Conservation (phyloP, 2,888 invertebrate genomes). For the Falcaria lacertinaria region DNA sequence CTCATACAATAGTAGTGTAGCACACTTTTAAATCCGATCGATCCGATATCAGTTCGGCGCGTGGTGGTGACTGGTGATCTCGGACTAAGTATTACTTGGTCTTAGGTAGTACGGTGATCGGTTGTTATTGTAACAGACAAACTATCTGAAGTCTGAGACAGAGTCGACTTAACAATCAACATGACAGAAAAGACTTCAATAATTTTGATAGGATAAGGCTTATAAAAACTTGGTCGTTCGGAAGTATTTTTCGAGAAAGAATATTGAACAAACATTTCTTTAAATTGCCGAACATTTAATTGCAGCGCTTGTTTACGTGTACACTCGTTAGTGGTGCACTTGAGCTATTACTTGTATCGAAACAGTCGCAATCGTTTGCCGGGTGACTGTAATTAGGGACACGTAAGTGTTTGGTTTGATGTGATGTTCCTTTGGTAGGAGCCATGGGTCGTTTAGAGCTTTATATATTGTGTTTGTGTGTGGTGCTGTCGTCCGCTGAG, state of each 20-base stretch:
- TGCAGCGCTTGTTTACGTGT: constrained; percentile 12
- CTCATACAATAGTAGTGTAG: too few species aligned
- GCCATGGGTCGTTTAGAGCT: constrained; percentile 46
- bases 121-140: too few species aligned
- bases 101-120: too few species aligned
- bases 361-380: constrained; percentile 2
- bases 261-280: neutral
- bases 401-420: constrained; percentile 53
- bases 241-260: neutral
- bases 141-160: too few species aligned
- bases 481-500: constrained; percentile 48
- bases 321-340: constrained; percentile 15
- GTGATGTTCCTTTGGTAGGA: constrained; percentile 20
- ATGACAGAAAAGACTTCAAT: too few species aligned
- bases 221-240: too few species aligned
- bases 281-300: neutral
- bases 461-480: constrained; percentile 45
- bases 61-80: too few species aligned
- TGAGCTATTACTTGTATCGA: constrained; percentile 2
- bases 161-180: too few species aligned
- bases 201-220: too few species aligned
- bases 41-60: too few species aligned
- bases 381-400: constrained; percentile 36
- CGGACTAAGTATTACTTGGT: too few species aligned
- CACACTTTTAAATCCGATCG: too few species aligned